Base-by-base conservation (phyloP, 2,113 vertebrate species). In the Oncorhynchus masou region DNA sequence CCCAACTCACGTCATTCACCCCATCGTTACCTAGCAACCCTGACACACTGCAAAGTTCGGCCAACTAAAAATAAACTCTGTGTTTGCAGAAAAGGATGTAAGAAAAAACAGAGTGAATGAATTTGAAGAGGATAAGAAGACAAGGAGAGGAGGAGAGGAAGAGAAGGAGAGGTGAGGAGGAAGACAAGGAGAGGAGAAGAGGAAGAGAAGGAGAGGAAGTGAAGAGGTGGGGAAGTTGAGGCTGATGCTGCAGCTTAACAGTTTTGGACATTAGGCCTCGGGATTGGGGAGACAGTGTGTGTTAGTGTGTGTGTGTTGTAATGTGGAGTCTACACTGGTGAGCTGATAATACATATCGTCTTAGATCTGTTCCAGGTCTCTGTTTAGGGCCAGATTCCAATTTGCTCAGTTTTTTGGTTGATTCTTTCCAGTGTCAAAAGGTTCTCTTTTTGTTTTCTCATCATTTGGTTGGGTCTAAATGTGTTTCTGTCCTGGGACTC, bases 51-150 rank as follows among this genome's bases (percentile, higher is more conserved):
- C 73, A 90, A 92, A 92, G 90, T 92, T 92, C 85, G 77, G 82
- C 78, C 48, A 73, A 83, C 90, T 91, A 91, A 91, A 93, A 93
- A 92, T 93, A 93, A 90, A 88, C 85, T 73, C 73, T 1, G 79
- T 76, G 87, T 90, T 89, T 88, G 82, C 79, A 86, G 83, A 84
- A 85, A 89, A 83, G 75, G 85, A 91, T 78, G 83, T 76, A 79
- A 83, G 79, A 71, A 81, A 81, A 77, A 81, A 77, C 74, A 78
- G 70, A 57, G 64, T n/a, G 67, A 81, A 65, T 20, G 60, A 49
- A 2, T 64, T 48, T 27, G 27, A 27, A 3, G 27, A 27, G 27
- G 27, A 27, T 2, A 34, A 5, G 31, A 34, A 1, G 54, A 11
- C 8, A 11, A 3, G 39, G 39, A 54, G 13, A 15, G 13, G 4